Percentiles rank a stretch among this genome's conserved stretches.
phyloP scores from a whole-genome alignment of 2,888 invertebrate species.

The Choristoneura rosaceana region DNA sequence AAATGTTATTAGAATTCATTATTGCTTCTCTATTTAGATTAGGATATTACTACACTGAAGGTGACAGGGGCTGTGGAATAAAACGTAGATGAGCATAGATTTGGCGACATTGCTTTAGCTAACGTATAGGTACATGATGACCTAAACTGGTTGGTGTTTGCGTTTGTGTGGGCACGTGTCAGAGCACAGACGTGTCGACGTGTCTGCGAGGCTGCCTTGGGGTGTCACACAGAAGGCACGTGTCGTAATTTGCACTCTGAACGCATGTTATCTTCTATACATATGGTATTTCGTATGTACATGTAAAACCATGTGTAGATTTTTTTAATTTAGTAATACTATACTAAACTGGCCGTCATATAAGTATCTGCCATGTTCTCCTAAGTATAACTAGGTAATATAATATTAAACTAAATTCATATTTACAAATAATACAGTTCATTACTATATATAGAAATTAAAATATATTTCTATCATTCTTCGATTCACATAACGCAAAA shows the following conservation, averaged over 20 bases:
- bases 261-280: constrained; percentile 59
- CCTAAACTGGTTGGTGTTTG: constrained; percentile 58
- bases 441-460: constrained; percentile 84
- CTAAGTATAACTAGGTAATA: constrained; percentile 85
- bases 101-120: constrained; percentile 53
- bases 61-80: constrained; percentile 40
- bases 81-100: constrained; percentile 78
- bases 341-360: constrained; percentile 90
- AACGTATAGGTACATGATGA: constrained; percentile 48
- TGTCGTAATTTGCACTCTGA: constrained; percentile 64
- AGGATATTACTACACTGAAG: constrained; percentile 37
- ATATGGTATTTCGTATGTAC: constrained; percentile 78
- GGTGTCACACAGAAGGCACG: constrained; percentile 43
- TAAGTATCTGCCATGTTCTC: constrained; percentile 88
- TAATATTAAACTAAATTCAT: constrained; percentile 86
- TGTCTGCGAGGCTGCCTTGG: constrained; percentile 38
- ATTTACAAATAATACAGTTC: constrained; percentile 88
- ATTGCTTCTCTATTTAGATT: constrained; percentile 41
- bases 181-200: constrained; percentile 61
- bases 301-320: constrained; percentile 85
- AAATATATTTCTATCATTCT: constrained; percentile 86
- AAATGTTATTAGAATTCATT: constrained; percentile 40
- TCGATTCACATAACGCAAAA: constrained; percentile 86
- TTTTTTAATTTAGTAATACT: constrained; percentile 87
- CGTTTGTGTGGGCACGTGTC: constrained; percentile 60